Conservation (phyloP, 2,797 vertebrate genomes). For the Dendrocincla fuliginosa region DNA sequence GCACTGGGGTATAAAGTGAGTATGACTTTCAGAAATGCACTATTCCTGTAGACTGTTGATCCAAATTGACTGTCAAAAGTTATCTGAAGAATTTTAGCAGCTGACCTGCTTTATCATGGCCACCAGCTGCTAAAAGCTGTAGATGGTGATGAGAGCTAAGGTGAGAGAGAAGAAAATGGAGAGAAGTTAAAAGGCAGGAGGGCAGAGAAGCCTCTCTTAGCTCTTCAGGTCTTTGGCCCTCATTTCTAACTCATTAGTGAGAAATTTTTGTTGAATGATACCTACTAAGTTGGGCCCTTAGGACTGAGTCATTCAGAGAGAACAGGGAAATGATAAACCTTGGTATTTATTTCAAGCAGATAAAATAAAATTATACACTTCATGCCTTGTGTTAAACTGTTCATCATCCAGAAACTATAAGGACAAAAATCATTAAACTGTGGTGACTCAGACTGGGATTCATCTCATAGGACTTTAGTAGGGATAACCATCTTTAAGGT, state of each 20-base stretch:
- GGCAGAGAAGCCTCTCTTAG: neutral
- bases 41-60: neutral
- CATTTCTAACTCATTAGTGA: neutral
- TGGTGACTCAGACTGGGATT: neutral
- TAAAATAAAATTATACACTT: neutral
- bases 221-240: neutral
- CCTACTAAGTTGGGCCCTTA: neutral
- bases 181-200: neutral
- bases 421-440: neutral
- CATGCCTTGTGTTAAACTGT: neutral
- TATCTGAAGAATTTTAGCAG: constrained; percentile 64
- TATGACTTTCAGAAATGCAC: constrained; percentile 25
- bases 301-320: neutral
- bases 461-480: neutral
- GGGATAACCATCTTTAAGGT: neutral
- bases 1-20: neutral
- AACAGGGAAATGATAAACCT: neutral
- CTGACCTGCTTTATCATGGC: constrained; percentile 50
- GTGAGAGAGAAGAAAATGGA: neutral
- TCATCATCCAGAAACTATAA: neutral
- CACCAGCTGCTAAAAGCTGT: constrained; percentile 43
- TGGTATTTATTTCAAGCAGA: neutral
- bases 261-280: neutral
- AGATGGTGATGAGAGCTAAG: constrained; percentile 41
- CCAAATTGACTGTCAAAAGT: constrained; percentile 43